Evolutionary conservation across 2,888 invertebrate genomes (phyloP), one percentile per base, ranked within the genome.

Genomic region (Chrysotoxum bicinctum): DNA sequence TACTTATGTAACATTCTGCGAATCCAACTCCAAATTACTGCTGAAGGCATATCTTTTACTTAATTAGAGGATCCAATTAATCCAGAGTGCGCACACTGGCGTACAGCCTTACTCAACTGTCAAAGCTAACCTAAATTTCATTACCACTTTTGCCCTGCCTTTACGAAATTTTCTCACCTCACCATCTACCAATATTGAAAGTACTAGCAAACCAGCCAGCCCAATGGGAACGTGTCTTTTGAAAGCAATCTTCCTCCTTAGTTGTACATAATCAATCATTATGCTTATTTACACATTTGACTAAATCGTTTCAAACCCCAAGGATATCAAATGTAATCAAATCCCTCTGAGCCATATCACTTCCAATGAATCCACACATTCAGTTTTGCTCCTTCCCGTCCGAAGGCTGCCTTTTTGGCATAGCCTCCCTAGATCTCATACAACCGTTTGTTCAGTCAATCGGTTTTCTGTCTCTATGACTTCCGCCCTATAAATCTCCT

Each of bases 271-370:
- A 75, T 74, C 74, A 78, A 78, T 72, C 66, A 75, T 54, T 69
- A 52, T 68, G 32, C 79, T 69, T 70, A 70, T 58, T 75, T 66
- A 66, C 69, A 75, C 79, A 64, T 79, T 75, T 45, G 52, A 58
- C 64, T 75, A 30, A 74, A 83, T 74, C 64, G 62, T 58, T 83
- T 43, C n/a, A 50, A 79, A 52, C 70, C 70, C 26, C 43, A 79
- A 75, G 40, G 64, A 79, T 37, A 48, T 37, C 80, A 56, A 84
- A 84, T 84, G 80, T 76, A 84, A 84, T 72, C 54, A 52, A 75
- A 80, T 75, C 52, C 75, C 66, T 72, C 19, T 30, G n/a, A 45
- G 72, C 58, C 43, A 60, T 66, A 66, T 75, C 74, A 30, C 64
- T 62, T 70, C 50, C 40, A 69, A 6, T 32, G 30, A 58, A 60